Evolutionary conservation across 2,888 invertebrate genomes (phyloP), one percentile per base, ranked within the genome.

Genomic region (Galerucella pusilla): DNA sequence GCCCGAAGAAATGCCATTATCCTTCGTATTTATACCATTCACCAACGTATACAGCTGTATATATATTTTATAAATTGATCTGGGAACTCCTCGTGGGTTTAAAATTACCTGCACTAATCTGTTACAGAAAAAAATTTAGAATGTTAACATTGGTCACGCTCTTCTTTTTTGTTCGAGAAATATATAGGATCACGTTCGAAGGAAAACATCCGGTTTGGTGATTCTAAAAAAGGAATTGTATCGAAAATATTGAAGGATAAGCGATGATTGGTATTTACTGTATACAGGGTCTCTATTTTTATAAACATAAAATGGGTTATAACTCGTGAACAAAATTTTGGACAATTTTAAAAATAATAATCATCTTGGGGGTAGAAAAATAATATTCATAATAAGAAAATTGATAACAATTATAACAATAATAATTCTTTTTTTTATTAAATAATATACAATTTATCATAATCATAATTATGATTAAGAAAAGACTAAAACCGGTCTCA

Each of bases 61-160:
- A n/a, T 57, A 57, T 35, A 35, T 57, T 57, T 10, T 57, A 57
- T 57, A 20, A 57, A 57, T 57, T 57, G 20, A 20, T 57, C n/a
- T 57, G 16, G 57, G 57, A 57, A 57, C 57, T 20, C 16, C 57
- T 57, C 9, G 57, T 57, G 16, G 57, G 57, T 57, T 57, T 20
- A 10, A 57, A 10, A 57, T 57, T 57, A 57, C 57, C 57, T 57
- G 57, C 57, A 20, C 57, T 57, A 57, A 57, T 57, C 57, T 57
- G 57, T 57, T 57, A 57, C 57, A 20, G 9, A 54, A 54, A 54
- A n/a, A 49, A 49, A 12, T 16, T 54, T n/a, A 54, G 54, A 57
- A 57, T 57, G 57, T 9, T 57, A 57, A 57, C 20, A 57, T 16
- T 57, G 20, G 57, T 20, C 57, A 57, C 20, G 57, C 20, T 57